phyloP scores from a whole-genome alignment of 35 echinoderm and acorn worm species.

The Hemicentrotus pulcherrimus region DNA sequence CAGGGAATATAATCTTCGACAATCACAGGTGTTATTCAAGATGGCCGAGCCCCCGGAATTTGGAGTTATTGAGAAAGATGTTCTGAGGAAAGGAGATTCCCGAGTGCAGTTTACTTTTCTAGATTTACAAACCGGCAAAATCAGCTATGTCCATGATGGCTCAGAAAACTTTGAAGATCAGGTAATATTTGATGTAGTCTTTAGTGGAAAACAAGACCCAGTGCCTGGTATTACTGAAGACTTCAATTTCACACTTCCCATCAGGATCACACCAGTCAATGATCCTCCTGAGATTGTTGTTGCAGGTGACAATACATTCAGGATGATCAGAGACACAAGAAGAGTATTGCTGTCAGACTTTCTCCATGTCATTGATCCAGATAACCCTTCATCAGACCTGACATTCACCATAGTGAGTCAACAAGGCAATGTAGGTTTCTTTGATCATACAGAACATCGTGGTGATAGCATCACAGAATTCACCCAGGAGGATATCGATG shows the following conservation, averaged over 20 bases:
- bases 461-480: conserved; percentile 58
- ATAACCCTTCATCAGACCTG: conserved; percentile 65
- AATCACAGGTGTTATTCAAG: conserved; percentile 86
- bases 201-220: conserved; percentile 70
- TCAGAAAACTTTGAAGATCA: conserved; percentile 90
- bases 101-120: conserved; percentile 76
- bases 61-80: conserved; percentile 73
- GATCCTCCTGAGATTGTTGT: conserved; percentile 83
- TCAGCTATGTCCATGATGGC: conserved; percentile 93
- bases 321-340: conserved; percentile 70
- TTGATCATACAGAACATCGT: conserved; percentile 61
- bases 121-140: conserved; percentile 78
- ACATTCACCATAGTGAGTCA: conserved; percentile 67
- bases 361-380: conserved; percentile 77
- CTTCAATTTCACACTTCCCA: conserved; percentile 57
- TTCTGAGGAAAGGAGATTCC: conserved; percentile 65
- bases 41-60: conserved; percentile 57
- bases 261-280: conserved; percentile 83
- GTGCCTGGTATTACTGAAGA: conserved; percentile 63
- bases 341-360: conserved; percentile 51
- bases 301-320: conserved; percentile 69
- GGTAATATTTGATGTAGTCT: conserved; percentile 67
- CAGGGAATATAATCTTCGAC: conserved; percentile 57
- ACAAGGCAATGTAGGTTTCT: conserved; percentile 73
- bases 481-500: conserved; percentile 88